Evolutionary conservation across 2,888 invertebrate species (phyloP).

Genomic region (Eupithecia dodoneata): DNA sequence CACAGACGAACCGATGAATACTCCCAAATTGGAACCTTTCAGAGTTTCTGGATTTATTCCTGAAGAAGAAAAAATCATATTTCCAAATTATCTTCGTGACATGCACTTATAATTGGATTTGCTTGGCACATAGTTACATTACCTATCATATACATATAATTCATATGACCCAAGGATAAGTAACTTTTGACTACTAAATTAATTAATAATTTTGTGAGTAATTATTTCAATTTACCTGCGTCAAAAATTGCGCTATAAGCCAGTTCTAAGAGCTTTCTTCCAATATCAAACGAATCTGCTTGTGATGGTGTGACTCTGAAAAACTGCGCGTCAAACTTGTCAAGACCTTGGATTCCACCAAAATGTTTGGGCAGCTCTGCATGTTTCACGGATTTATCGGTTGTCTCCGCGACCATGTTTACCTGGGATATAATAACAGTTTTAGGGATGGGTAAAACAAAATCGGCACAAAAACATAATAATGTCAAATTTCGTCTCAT

Average conservation of each 20-base stretch:
- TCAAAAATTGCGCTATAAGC: conserved; percentile 88
- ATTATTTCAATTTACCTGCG: conserved; percentile 66
- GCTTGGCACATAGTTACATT: too few species aligned
- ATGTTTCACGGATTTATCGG: conserved; percentile 81
- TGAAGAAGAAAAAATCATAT: neutral
- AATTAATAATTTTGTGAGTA: too few species aligned
- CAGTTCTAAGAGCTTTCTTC: conserved; percentile 87
- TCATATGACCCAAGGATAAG: too few species aligned
- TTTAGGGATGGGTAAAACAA: too few species aligned
- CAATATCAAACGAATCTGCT: conserved; percentile 85
- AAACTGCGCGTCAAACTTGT: conserved; percentile 87
- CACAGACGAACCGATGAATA: neutral
- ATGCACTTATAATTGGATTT: too few species aligned
- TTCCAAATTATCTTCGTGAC: too few species aligned
- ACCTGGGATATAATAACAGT: conserved; percentile 65
- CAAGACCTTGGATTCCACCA: conserved; percentile 85
- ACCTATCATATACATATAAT: too few species aligned
- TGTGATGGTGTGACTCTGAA: conserved; percentile 87
- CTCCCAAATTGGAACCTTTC: neutral
- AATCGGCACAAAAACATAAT: too few species aligned
- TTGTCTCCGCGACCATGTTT: conserved; percentile 87
- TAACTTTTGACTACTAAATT: too few species aligned
- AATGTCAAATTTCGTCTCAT: too few species aligned
- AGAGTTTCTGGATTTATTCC: conserved; percentile 2
- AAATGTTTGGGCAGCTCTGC: conserved; percentile 86